Conservation (phyloP, 2,888 invertebrate species). For the Thymelicus lineola region DNA sequence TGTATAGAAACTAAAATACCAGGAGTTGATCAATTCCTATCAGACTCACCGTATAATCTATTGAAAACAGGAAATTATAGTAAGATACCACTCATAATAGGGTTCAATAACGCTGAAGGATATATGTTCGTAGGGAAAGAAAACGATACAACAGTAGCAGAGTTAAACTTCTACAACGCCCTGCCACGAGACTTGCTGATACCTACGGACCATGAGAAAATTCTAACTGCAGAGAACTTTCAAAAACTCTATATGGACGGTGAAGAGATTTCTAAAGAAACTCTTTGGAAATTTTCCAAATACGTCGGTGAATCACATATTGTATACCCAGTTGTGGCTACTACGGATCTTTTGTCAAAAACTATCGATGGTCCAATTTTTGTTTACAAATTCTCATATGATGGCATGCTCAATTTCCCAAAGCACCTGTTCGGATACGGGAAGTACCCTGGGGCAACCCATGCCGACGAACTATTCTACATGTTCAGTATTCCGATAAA, state of each 20-base stretch:
- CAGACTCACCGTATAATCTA: constrained; percentile 67
- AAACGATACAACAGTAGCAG: constrained; percentile 65
- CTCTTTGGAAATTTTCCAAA: constrained; percentile 60
- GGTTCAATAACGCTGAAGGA: constrained; percentile 73
- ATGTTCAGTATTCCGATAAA: constrained; percentile 63
- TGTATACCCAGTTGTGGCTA: constrained; percentile 62
- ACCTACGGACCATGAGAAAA: constrained; percentile 54
- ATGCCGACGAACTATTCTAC: constrained; percentile 78
- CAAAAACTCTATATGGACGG: constrained; percentile 70
- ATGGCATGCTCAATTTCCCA: constrained; percentile 70
- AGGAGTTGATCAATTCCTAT: constrained; percentile 58
- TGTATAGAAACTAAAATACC: constrained; percentile 64
- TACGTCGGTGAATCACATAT: constrained; percentile 72
- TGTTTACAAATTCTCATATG: constrained; percentile 66
- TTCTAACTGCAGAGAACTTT: constrained; percentile 55
- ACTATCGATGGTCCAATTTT: constrained; percentile 58
- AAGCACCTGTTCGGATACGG: constrained; percentile 61
- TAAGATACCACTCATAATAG: constrained; percentile 71
- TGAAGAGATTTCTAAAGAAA: constrained; percentile 66
- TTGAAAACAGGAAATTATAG: constrained; percentile 58
- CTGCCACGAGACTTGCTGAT: constrained; percentile 69
- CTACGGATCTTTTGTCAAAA: constrained; percentile 59
- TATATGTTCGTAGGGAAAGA: constrained; percentile 74
- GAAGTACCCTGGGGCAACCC: constrained; percentile 68
- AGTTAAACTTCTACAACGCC: constrained; percentile 61